Evolutionary conservation across 2,888 invertebrate species (phyloP).

Genomic region (Leptinotarsa peninsularis): DNA sequence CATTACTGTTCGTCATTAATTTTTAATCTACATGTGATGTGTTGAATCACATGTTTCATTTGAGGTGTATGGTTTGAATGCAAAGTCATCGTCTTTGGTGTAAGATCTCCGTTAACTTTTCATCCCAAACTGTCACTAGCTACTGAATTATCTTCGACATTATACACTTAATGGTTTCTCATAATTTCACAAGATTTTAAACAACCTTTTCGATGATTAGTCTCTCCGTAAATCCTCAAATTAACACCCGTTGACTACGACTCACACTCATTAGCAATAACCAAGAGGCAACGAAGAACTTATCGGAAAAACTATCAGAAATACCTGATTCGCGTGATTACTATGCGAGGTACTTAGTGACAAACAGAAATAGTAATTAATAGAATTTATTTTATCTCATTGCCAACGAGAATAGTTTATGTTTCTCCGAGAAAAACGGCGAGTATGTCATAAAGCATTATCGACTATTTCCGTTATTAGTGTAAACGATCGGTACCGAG

Average conservation of each 20-base stretch:
- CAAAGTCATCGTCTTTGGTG: too few species aligned
- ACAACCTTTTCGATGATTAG: not conserved
- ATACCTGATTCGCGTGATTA: constrained; percentile 1
- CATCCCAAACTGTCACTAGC: not conserved
- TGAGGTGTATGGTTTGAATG: too few species aligned
- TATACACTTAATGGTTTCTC: not conserved
- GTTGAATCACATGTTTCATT: too few species aligned
- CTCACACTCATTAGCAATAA: constrained; percentile 2
- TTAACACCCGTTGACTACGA: not conserved
- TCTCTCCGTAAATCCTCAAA: not conserved
- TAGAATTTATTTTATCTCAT: constrained; percentile 3
- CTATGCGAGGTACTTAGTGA: constrained; percentile 3
- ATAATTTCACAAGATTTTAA: not conserved
- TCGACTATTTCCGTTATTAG: not conserved
- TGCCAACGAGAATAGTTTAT: constrained; percentile 15
- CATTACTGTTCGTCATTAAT: too few species aligned
- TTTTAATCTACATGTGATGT: too few species aligned
- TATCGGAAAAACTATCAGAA: not conserved
- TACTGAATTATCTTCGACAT: not conserved
- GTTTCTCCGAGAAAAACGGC: constrained; percentile 12
- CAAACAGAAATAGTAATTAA: constrained; percentile 6
- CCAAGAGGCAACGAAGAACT: not conserved
- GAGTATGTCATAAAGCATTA: constrained; percentile 6
- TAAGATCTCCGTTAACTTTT: not conserved
- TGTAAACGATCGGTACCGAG: not conserved